These are phyloP conservation scores for Procavia capensis DNA, from an alignment of 2,113 vertebrate genomes.

Conservation along the genomic window DNA sequence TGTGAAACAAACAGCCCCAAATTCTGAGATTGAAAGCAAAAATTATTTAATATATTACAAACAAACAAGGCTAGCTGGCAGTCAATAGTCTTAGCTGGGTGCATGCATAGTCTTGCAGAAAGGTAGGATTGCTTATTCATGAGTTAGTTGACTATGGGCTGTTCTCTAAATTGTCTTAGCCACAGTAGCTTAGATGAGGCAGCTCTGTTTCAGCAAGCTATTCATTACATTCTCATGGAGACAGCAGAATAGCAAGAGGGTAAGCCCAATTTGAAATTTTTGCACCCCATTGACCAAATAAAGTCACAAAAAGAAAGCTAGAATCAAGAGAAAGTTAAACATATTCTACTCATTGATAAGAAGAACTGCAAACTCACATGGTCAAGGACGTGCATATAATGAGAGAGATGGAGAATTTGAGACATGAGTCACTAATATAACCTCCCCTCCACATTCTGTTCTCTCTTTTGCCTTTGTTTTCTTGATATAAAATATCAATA, in stretches of 20 bases:
- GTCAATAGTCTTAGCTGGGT: background rate
- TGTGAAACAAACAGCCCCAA: background rate
- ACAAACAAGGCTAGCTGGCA: accelerated
- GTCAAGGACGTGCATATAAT: background rate
- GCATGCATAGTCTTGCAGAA: background rate
- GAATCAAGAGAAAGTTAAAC: background rate
- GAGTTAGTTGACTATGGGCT: background rate
- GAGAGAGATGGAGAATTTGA: background rate
- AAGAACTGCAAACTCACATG: background rate
- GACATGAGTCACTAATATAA: background rate
- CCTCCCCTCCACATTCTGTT: background rate
- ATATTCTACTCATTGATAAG: background rate
- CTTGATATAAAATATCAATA: background rate
- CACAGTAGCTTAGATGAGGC: background rate
- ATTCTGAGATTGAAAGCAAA: background rate
- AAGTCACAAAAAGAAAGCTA: background rate
- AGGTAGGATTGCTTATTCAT: background rate
- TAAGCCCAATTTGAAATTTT: background rate
- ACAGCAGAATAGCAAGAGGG: background rate
- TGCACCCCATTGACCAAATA: background rate
- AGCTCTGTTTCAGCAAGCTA: background rate
- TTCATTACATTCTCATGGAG: background rate
- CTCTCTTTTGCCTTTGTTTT: background rate
- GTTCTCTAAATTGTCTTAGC: background rate
- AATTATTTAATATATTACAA: background rate